Evolutionary conservation across 2,113 vertebrate species (phyloP), one percentile per base, ranked within the genome.

Genomic region (Brachyhypopomus occidentalis): DNA sequence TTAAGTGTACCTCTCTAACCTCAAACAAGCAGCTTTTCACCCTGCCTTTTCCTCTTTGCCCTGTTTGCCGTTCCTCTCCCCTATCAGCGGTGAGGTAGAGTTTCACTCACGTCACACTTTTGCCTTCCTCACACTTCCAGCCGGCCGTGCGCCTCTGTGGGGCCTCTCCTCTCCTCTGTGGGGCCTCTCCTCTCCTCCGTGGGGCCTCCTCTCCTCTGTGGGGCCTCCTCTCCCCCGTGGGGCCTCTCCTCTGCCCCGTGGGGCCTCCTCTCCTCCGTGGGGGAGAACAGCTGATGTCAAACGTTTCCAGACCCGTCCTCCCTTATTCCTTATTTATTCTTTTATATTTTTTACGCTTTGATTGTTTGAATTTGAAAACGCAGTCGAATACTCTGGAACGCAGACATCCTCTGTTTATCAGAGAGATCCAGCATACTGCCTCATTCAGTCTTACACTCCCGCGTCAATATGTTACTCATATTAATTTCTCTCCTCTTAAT

Each of bases 1-100:
- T 36, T 67, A 34, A 78, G 23, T 60, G 82, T 86, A 78, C 83
- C 77, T 63, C 84, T 72, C n/a, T 81, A 66, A 66, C 76, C 60
- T 80, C 48, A 81, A 82, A 85, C 84, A 83, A 76, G 84, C 23
- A 34, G 71, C 66, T 79, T 60, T 89, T 83, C 86, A 80, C 79
- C 45, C 34, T 75, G 45, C 12, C 38, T 48, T 20, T 60, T 81
- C 55, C 62, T 71, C 63, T 71, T 22, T 69, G n/a, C 25, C 17
- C 23, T 22, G 8, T 5, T 38, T 45, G 45, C n/a, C 5, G n/a
- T 17, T 25, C 0, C 25, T 25, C 22, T 38, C 25, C 45, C 45
- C n/a, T 77, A 52, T 69, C 63, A 69, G 25, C 74, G 17, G 62
- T 9, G 62, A 76, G 72, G 75, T 81, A 45, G 23, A 36, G 80